A percentile compares a stretch with the other conserved stretches of the same genome.
These are phyloP conservation scores for Orthosia incerta DNA, from an alignment of 2,888 invertebrate species.

Conservation along the genomic window DNA sequence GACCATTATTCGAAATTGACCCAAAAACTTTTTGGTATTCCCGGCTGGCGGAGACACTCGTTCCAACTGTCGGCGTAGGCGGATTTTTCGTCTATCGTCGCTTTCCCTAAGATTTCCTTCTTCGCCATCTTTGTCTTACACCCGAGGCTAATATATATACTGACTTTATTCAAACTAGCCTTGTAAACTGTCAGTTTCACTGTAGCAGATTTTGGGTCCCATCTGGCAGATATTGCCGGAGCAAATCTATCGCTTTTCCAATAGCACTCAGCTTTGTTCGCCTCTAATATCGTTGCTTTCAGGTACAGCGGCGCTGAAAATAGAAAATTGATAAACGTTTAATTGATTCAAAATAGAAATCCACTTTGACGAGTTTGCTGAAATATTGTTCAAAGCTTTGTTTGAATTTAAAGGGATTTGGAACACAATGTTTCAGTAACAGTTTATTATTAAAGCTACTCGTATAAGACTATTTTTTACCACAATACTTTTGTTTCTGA, in stretches of 20 bases:
- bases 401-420: constrained; percentile 19
- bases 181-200: constrained; percentile 92
- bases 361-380: background rate
- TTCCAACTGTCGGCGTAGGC: constrained; percentile 91
- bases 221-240: constrained; percentile 94
- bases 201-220: constrained; percentile 92
- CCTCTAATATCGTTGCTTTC: constrained; percentile 94
- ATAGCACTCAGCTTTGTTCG: constrained; percentile 90
- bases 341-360: constrained; percentile 25
- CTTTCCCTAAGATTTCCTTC: constrained; percentile 93
- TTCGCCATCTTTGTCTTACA: constrained; percentile 93
- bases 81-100: constrained; percentile 92
- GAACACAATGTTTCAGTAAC: background rate
- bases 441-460: background rate
- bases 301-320: constrained; percentile 93
- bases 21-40: constrained; percentile 91
- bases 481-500: background rate
- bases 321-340: constrained; percentile 50
- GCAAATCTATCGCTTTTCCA: constrained; percentile 95
- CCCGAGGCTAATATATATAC: constrained; percentile 92
- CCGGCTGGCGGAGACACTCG: constrained; percentile 90
- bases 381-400: constrained; percentile 11
- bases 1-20: constrained; percentile 89
- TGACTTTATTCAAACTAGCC: constrained; percentile 92
- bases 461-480: background rate